Conservation (phyloP, 2,113 vertebrate genomes). For the Psittacara wagleri region DNA sequence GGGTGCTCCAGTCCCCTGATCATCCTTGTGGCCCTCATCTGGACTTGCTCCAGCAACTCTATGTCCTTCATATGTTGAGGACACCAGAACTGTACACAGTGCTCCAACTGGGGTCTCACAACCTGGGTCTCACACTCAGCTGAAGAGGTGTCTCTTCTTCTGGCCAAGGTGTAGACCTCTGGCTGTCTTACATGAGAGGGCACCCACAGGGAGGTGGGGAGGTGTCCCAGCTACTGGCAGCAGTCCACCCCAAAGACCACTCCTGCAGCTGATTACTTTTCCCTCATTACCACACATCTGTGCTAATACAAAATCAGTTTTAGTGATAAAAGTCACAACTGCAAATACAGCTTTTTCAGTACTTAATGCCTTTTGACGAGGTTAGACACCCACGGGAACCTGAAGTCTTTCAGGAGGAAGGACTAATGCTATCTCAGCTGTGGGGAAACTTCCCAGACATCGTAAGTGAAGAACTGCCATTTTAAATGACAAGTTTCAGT, state of each 20-base stretch:
- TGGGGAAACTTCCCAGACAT: too few relatives aligned
- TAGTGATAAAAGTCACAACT: fast-evolving
- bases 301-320: fast-evolving
- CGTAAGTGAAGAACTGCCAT: fast-evolving
- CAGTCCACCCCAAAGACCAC: neutral
- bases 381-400: fast-evolving
- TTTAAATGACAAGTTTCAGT: neutral
- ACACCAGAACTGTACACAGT: neutral
- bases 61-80: neutral
- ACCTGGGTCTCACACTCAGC: neutral
- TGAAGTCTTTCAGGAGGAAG: neutral
- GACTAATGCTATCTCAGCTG: fast-evolving
- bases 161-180: fast-evolving
- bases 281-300: too few relatives aligned
- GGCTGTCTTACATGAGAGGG: fast-evolving
- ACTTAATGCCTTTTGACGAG: fast-evolving
- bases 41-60: neutral
- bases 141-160: neutral
- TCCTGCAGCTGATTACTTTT: neutral
- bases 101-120: neutral
- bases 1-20: neutral
- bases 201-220: fast-evolving
- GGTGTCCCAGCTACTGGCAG: neutral
- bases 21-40: neutral
- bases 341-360: neutral